Base-by-base conservation (phyloP, 2,888 invertebrate genomes). In the Odontothrips loti region DNA sequence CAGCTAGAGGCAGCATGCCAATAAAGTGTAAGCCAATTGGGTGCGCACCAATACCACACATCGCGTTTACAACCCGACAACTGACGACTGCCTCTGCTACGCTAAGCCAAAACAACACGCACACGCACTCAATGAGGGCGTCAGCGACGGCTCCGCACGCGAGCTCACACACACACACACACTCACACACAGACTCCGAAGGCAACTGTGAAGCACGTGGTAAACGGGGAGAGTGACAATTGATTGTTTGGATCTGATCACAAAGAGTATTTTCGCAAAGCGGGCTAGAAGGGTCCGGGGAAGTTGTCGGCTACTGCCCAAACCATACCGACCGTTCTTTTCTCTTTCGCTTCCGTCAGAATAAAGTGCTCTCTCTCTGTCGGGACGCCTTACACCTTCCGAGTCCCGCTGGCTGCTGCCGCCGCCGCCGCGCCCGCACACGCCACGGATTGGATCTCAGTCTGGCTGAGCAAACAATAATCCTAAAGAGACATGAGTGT, bases 401-500 rank as follows among this genome's bases (percentile, higher is more conserved):
- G 58, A n/a, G n/a, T n/a, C n/a, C n/a, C n/a, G n/a, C n/a, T n/a
- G n/a, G n/a, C n/a, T n/a, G n/a, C n/a, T n/a, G n/a, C n/a, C n/a
- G n/a, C n/a, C 58, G 20, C 58, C 17, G 2, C 58, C 58, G 6
- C 17, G 58, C 58, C 51, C 58, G 12, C 20, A 4, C 23, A 6
- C 23, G 68, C 23, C 68, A n/a, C 63, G 68, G 68, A 23, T 68
- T 68, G n/a, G 68, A 68, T 68, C 68, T 11, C 68, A 23, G 68
- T 23, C 51, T 12, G 51, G 51, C 6, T 51, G 15, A 23, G 68
- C 68, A 68, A 68, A 68, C 68, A 68, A 68, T 68, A 68, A 68
- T 68, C 68, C 68, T 68, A 23, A 68, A 68, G 68, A 68, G 68
- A 68, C 23, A 68, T 68, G 68, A 68, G 68, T 68, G 68, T 68